Evolutionary conservation across 2,113 vertebrate genomes (phyloP).

Genomic region (Neomonachus schauinslandi): DNA sequence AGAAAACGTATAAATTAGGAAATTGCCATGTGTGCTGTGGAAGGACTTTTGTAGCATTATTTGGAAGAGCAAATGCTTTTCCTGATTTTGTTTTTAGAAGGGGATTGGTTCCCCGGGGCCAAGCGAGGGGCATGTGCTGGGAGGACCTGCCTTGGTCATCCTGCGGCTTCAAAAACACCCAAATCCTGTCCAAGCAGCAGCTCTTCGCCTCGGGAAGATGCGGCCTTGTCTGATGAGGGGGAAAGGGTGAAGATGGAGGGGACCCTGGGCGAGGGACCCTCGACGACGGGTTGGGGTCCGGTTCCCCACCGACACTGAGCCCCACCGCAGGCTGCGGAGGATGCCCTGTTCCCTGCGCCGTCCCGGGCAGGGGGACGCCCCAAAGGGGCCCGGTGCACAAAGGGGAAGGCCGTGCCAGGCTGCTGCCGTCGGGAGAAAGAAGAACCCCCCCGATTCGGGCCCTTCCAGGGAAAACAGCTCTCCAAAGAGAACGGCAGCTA

Average conservation of each 20-base stretch:
- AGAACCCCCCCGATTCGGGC: background rate
- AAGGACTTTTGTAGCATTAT: background rate
- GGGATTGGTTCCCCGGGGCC: background rate
- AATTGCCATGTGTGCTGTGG: background rate
- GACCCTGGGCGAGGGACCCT: background rate
- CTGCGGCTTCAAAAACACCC: background rate
- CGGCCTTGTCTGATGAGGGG: background rate
- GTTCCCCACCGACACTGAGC: background rate
- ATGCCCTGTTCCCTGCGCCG: accelerated
- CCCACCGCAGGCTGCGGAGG: accelerated
- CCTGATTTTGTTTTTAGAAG: background rate
- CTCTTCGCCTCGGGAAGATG: background rate
- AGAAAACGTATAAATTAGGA: background rate
- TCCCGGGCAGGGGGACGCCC: too few relatives aligned
- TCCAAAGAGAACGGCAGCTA: background rate
- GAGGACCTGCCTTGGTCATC: background rate
- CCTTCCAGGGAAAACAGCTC: background rate
- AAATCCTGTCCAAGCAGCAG: background rate
- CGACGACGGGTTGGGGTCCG: accelerated
- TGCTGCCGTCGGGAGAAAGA: accelerated
- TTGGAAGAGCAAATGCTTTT: background rate
- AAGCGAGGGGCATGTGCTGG: accelerated
- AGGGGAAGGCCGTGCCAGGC: background rate
- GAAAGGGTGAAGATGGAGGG: background rate
- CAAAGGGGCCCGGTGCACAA: background rate